Evolutionary conservation across 2,888 invertebrate species (phyloP), one percentile per base, ranked within the genome.

Genomic region (Sericinus montela): DNA sequence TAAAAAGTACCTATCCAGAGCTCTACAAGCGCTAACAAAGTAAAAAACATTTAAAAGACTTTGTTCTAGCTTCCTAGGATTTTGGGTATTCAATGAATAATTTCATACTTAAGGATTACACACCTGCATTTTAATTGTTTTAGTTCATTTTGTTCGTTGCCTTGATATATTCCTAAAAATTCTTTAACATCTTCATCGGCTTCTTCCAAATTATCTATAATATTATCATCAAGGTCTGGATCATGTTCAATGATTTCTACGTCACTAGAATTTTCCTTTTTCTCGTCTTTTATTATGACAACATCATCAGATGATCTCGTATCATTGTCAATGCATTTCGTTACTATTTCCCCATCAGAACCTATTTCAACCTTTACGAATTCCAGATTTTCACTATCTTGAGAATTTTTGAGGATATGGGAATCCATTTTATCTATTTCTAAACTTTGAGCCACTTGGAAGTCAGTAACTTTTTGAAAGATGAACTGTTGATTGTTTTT

Each of bases 401-500:
- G 38, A n/a, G 45, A 36, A 6, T 52, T 54, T 36, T 52, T 49
- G 28, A 36, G 36, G 30, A 60, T 60, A 7, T 65, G 66, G 1
- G 61, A 65, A 1, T 63, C 58, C 8, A 59, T 58, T n/a, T 60
- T 56, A 34, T 63, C 62, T 0, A 45, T 13, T 46, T 64, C 60
- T 6, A 55, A 37, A 25, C 48, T 56, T 2, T 45, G 46, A 9
- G 50, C 38, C 9, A 55, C 52, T 9, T 52, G 52, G 9, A 49
- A 51, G 3, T 50, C 56, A 39, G 69, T 75, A 1, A 72, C 71
- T 47, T 82, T 86, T 49, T 84, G 80, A 49, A 82, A 88, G 39
- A 88, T 83, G 54, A 80, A 86, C 49, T 89, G 89, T 30, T 87
- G 83, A 36, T 88, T 89, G 35, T 89, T 87, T 45, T 75, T 71